A percentile compares a stretch with the other conserved stretches of the same genome.
Conservation (phyloP, 1,140 invertebrate species). For the Cylas formicarius region DNA sequence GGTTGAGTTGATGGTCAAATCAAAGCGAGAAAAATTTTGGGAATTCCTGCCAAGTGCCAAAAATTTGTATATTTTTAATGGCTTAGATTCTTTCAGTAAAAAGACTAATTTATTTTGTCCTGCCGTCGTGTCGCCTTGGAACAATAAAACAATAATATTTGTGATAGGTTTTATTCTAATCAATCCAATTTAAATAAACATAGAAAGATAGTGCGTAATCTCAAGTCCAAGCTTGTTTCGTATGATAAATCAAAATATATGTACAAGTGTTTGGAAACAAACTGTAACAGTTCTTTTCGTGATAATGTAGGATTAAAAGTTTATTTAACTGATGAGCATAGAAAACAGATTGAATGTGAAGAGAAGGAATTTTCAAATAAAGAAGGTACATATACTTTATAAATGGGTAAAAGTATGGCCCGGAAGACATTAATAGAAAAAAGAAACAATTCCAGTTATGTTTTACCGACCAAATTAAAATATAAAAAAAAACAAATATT, state of each 20-base stretch:
- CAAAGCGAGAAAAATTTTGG: too few species aligned
- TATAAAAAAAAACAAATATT: constrained; percentile 2
- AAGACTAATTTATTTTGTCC: too few species aligned
- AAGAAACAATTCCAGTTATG: constrained; percentile 3
- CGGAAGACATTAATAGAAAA: constrained; percentile 20
- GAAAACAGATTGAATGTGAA: constrained; percentile 3
- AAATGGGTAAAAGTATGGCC: constrained; percentile 1
- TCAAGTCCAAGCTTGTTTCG: constrained; percentile 1
- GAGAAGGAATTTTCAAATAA: constrained; percentile 5
- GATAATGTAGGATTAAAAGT: constrained; percentile 2
- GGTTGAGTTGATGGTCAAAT: too few species aligned
- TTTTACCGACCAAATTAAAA: constrained; percentile 3
- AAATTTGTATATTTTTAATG: too few species aligned
- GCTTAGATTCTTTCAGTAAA: too few species aligned
- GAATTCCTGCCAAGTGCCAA: too few species aligned
- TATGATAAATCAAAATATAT: constrained; percentile 8
- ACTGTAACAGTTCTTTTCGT: constrained; percentile 4
- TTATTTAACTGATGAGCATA: constrained; percentile 6
- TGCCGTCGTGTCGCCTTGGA: too few species aligned
- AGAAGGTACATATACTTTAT: constrained; percentile 4
- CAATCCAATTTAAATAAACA: constrained; percentile 7
- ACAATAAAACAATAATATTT: too few species aligned
- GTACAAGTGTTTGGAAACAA: constrained; percentile 9
- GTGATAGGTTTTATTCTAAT: too few species aligned
- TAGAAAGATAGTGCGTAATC: constrained; percentile 1